A percentile compares a stretch with the other conserved stretches of the same genome.
These are phyloP conservation scores for Ramazzottius varieornatus DNA, from an alignment of 2,888 invertebrate genomes.

Conservation along the genomic window DNA sequence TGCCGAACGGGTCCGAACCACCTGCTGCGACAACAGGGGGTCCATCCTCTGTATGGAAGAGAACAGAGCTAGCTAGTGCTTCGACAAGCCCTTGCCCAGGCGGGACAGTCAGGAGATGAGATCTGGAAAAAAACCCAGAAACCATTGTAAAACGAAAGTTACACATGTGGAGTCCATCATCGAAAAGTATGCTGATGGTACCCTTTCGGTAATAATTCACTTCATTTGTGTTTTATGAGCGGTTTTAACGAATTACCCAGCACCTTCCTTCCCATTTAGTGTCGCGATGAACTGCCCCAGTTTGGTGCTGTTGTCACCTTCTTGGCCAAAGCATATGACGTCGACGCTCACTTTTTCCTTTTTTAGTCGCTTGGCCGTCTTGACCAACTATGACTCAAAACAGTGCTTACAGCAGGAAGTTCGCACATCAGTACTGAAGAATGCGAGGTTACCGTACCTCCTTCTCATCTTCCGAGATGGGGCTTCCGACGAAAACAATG, in stretches of 20 bases:
- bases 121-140: constrained; percentile 32
- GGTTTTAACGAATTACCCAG: constrained; percentile 27
- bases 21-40: constrained; percentile 48
- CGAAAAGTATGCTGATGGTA: too few species aligned
- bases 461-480: constrained; percentile 62
- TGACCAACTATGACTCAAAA: constrained; percentile 34
- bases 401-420: too few species aligned
- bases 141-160: too few species aligned
- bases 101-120: constrained; percentile 82
- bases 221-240: too few species aligned
- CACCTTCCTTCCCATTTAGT: constrained; percentile 73
- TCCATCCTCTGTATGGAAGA: constrained; percentile 79
- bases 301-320: constrained; percentile 62
- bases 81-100: constrained; percentile 78
- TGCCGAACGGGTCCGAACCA: constrained; percentile 76
- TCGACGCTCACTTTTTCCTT: constrained; percentile 98
- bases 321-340: constrained; percentile 83
- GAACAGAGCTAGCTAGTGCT: constrained; percentile 69
- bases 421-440: too few species aligned
- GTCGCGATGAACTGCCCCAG: constrained; percentile 70
- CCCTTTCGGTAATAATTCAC: too few species aligned
- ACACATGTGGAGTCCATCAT: too few species aligned
- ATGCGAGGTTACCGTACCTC: constrained; percentile 30
- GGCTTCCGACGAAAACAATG: constrained; percentile 88
- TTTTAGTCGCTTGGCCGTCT: constrained; percentile 81